These are phyloP conservation scores for Drosophila basisetae DNA, from an alignment of 2,888 invertebrate genomes.

Conservation along the genomic window DNA sequence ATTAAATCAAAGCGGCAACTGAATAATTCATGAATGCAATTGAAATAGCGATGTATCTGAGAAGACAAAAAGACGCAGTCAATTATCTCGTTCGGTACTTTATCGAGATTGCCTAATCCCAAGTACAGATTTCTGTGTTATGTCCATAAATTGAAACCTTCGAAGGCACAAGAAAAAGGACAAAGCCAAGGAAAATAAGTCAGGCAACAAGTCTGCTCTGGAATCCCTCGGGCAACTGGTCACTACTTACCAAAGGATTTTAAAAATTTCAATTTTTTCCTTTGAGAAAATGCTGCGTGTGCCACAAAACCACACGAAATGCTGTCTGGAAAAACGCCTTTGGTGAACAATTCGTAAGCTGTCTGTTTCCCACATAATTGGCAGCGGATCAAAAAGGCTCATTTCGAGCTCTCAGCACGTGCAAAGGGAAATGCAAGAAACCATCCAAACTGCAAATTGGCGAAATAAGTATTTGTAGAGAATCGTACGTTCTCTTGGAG, in stretches of 20 bases:
- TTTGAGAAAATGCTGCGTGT: slow-evolving; percentile 23
- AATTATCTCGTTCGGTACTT: slow-evolving; percentile 22
- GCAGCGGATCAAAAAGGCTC: slow-evolving; percentile 51
- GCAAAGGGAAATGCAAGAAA: slow-evolving; percentile 7
- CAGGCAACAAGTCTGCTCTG: slow-evolving; percentile 31
- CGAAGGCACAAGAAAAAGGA: neutral
- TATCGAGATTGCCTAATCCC: slow-evolving; percentile 1
- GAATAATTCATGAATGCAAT: slow-evolving; percentile 31
- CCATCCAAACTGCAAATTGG: neutral
- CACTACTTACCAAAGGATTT: slow-evolving; percentile 42
- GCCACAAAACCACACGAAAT: slow-evolving; percentile 32
- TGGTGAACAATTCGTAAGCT: slow-evolving; percentile 45
- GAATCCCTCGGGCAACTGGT: slow-evolving; percentile 24
- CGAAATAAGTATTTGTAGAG: neutral
- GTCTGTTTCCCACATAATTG: slow-evolving; percentile 54
- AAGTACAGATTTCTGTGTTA: neutral
- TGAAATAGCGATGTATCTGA: neutral
- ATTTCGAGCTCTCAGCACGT: slow-evolving; percentile 23
- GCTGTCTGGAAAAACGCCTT: slow-evolving; percentile 17
- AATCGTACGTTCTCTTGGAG: slow-evolving; percentile 10
- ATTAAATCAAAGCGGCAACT: slow-evolving; percentile 3
- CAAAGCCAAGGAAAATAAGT: slow-evolving; percentile 3
- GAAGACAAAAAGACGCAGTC: slow-evolving; percentile 12
- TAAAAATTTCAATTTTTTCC: slow-evolving; percentile 23
- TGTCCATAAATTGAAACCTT: slow-evolving; percentile 1